Percentiles rank a stretch among this genome's conserved stretches.
Conservation (phyloP, 2,797 vertebrate species). For the Adrianichthys oophorus region DNA sequence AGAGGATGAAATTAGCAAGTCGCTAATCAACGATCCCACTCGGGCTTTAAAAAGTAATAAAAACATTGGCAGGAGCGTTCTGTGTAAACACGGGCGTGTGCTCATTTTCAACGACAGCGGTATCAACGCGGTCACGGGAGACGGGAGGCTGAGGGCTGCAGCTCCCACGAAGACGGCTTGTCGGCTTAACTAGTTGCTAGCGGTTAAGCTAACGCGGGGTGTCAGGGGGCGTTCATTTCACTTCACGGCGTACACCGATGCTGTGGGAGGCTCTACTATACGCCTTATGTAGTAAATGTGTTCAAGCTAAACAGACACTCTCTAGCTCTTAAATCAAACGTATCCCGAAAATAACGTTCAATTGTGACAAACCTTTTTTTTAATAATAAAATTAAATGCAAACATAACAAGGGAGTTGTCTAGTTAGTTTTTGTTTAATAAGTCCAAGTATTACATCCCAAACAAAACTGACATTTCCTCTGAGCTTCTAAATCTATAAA, state of each 20-base stretch:
- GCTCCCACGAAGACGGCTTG: slow-evolving; percentile 17
- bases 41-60: slow-evolving; percentile 14
- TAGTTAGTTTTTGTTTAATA: no score
- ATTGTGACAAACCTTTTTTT: no score
- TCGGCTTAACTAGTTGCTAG: slow-evolving; percentile 37
- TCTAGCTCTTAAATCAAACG: no score
- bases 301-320: no score
- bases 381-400: no score
- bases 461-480: no score
- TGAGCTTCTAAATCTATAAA: no score
- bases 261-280: background rate
- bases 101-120: background rate
- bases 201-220: slow-evolving; percentile 56
- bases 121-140: background rate
- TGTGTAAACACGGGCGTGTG: background rate
- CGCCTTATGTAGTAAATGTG: background rate
- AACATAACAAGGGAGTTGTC: no score
- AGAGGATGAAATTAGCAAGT: slow-evolving; percentile 58
- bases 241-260: slow-evolving; percentile 39
- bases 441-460: no score
- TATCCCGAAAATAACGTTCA: no score
- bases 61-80: background rate
- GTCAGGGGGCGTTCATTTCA: slow-evolving; percentile 51
- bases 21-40: slow-evolving; percentile 40
- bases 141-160: background rate